These are phyloP conservation scores for Passerina amoena DNA, from an alignment of 2,113 vertebrate species.

Conservation along the genomic window DNA sequence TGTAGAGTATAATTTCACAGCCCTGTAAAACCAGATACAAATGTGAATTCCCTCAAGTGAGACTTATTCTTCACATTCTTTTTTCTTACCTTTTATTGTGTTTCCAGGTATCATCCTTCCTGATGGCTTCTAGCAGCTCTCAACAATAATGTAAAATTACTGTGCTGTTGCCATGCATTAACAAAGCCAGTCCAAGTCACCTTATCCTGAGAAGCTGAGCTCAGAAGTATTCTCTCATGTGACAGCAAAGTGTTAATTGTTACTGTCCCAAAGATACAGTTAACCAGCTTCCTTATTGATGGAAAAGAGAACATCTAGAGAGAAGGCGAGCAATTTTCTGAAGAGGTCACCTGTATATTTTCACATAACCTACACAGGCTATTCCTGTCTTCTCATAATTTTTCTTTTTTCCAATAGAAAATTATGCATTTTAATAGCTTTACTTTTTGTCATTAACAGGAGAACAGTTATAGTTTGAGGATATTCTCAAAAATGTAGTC, in stretches of 20 bases:
- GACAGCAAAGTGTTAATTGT: conserved; percentile 21
- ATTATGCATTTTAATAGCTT: background rate
- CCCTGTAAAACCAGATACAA: background rate
- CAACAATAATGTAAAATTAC: background rate
- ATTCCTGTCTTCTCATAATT: background rate
- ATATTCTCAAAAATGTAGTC: background rate
- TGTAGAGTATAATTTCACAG: conserved; percentile 3
- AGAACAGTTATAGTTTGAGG: background rate
- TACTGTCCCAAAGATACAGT: background rate
- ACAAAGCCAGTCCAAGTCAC: background rate
- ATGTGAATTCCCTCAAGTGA: background rate
- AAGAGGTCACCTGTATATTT: background rate
- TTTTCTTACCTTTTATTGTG: background rate
- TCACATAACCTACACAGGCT: background rate
- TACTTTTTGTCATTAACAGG: background rate
- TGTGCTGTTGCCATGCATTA: background rate
- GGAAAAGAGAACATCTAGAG: background rate
- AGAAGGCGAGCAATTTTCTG: background rate
- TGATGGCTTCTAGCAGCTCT: background rate
- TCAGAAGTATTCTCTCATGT: background rate
- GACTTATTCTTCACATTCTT: background rate
- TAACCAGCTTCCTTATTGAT: background rate
- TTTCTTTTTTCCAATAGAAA: background rate
- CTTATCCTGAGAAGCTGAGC: background rate
- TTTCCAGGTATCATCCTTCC: background rate